These are phyloP conservation scores for Dendrolimus pini DNA, from an alignment of 2,888 invertebrate species.

Conservation along the genomic window DNA sequence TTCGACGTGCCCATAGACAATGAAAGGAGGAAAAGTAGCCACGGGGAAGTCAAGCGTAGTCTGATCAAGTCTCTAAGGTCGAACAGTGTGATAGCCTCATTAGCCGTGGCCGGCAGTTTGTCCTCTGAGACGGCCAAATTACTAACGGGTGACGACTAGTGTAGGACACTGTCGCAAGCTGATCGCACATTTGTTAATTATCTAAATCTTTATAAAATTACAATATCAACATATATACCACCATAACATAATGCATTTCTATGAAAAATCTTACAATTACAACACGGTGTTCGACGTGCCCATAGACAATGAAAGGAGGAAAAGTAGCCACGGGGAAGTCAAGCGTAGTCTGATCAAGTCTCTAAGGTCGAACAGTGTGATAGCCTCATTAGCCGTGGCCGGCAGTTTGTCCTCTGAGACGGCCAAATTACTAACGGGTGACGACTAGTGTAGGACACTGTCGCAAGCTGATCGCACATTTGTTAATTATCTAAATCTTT, in stretches of 20 bases:
- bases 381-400: constrained; percentile 44
- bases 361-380: constrained; percentile 52
- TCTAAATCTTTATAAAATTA: no score
- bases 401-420: constrained; percentile 43
- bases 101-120: constrained; percentile 38
- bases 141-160: constrained; percentile 42
- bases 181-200: no score
- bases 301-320: constrained; percentile 22
- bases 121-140: constrained; percentile 51
- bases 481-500: no score
- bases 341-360: constrained; percentile 47
- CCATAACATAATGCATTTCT: no score
- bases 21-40: constrained; percentile 32
- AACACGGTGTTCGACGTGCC: constrained; percentile 71
- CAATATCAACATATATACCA: no score
- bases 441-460: constrained; percentile 35
- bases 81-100: constrained; percentile 47
- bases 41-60: constrained; percentile 37
- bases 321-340: constrained; percentile 36
- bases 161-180: constrained; percentile 13
- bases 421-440: constrained; percentile 40
- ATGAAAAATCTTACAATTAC: constrained; percentile 67
- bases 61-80: constrained; percentile 53
- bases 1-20: constrained; percentile 46
- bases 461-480: not conserved